Conservation (phyloP, 2,888 invertebrate genomes). For the Uloborus plumipes region DNA sequence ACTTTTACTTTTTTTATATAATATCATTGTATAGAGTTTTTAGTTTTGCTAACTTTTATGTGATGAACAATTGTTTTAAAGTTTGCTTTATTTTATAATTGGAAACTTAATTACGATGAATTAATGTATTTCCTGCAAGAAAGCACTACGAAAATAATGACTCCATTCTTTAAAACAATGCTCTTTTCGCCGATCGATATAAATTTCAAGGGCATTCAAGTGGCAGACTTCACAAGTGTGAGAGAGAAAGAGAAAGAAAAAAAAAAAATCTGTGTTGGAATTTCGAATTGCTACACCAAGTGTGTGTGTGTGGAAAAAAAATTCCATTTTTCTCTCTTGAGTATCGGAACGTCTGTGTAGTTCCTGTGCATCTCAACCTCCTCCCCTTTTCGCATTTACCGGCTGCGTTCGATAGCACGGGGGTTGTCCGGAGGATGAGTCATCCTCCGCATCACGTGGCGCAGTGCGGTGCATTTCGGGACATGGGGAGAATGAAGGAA, state of each 20-base stretch:
- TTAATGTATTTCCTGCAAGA: too few relatives aligned
- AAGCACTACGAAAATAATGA: too few relatives aligned
- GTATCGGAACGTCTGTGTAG: constrained; percentile 20
- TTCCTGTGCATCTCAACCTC: constrained; percentile 6
- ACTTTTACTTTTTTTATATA: too few relatives aligned
- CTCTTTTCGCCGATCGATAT: constrained; percentile 17
- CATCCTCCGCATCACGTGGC: constrained; percentile 63
- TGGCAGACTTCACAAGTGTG: background rate
- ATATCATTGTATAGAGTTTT: too few relatives aligned
- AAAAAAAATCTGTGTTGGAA: constrained; percentile 8
- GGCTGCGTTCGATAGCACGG: constrained; percentile 44
- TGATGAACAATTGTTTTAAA: too few relatives aligned
- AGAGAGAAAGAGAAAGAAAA: too few relatives aligned
- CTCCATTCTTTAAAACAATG: background rate
- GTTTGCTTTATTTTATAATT: background rate
- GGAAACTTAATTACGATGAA: background rate
- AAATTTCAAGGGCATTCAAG: constrained; percentile 39
- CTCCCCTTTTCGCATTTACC: constrained; percentile 3
- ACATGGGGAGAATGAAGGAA: constrained; percentile 11
- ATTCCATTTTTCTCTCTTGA: background rate
- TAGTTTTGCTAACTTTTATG: too few relatives aligned
- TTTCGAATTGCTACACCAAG: background rate
- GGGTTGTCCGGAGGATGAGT: constrained; percentile 50
- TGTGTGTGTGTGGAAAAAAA: background rate
- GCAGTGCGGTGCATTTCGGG: constrained; percentile 55